phyloP scores from a whole-genome alignment of 2,888 invertebrate species.

The Stenodera caucasica region DNA sequence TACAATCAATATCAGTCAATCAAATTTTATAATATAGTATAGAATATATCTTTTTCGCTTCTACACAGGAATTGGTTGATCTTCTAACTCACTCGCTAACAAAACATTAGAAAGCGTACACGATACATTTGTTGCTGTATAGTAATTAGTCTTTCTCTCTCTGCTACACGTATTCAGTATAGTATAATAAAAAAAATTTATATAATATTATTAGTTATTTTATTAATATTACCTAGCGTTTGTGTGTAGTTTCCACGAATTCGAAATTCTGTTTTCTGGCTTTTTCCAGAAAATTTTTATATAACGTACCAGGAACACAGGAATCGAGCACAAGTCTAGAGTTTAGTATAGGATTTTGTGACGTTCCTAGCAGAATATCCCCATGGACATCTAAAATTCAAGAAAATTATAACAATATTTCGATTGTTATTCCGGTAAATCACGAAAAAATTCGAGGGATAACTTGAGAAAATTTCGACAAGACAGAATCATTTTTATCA shows the following conservation, averaged over 20 bases:
- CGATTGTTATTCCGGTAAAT: too few species aligned
- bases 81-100: conserved; percentile 1
- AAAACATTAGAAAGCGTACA: background rate
- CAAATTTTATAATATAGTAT: background rate
- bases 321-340: conserved; percentile 40
- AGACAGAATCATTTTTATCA: background rate
- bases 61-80: background rate
- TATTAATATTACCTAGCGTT: conserved; percentile 50
- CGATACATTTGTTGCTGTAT: background rate
- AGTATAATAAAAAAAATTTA: conserved; percentile 17
- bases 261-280: conserved; percentile 58
- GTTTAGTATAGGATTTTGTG: conserved; percentile 30
- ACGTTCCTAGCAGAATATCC: conserved; percentile 26
- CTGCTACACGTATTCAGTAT: background rate
- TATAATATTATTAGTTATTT: conserved; percentile 52
- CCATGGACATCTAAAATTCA: conserved; percentile 5
- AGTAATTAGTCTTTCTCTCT: background rate
- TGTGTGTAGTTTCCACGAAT: conserved; percentile 55
- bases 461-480: too few species aligned
- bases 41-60: background rate
- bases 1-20: too few species aligned
- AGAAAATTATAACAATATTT: too few species aligned
- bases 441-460: too few species aligned
- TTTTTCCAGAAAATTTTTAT: conserved; percentile 64
- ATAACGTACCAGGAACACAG: conserved; percentile 60